These are phyloP conservation scores for Linepithema humile DNA, from an alignment of 1,140 invertebrate genomes.

Conservation along the genomic window DNA sequence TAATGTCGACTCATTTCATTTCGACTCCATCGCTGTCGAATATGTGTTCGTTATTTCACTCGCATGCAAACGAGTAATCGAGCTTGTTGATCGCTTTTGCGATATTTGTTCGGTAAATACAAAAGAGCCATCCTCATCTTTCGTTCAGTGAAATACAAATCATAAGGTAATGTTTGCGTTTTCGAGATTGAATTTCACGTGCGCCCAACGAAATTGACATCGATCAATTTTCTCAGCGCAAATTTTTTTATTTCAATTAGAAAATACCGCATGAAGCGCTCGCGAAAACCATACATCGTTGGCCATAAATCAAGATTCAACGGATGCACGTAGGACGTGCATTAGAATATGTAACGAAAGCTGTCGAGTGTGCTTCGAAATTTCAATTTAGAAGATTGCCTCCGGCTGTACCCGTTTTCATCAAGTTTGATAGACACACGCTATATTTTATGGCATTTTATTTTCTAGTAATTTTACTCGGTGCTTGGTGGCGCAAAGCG, in stretches of 20 bases:
- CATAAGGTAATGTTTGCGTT: neutral
- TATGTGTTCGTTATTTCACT: neutral
- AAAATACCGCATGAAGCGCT: neutral
- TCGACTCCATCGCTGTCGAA: neutral
- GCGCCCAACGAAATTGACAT: neutral
- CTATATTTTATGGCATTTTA: conserved; percentile 3
- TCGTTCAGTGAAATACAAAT: neutral
- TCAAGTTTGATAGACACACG: neutral
- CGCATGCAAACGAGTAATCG: neutral
- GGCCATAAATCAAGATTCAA: neutral
- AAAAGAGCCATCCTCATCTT: neutral
- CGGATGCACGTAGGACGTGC: neutral
- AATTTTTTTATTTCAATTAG: conserved; percentile 21
- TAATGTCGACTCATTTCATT: neutral
- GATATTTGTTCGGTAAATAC: neutral
- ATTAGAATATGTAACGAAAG: conserved; percentile 10
- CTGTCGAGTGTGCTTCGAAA: neutral
- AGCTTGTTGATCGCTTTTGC: neutral
- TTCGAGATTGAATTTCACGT: neutral
- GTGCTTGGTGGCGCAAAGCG: neutral
- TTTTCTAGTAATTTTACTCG: neutral
- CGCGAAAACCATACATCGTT: neutral
- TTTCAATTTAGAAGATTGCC: conserved; percentile 49
- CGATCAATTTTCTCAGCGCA: neutral
- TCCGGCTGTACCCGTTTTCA: neutral